phyloP scores from a whole-genome alignment of 2,113 vertebrate species.

The Eptesicus fuscus region DNA sequence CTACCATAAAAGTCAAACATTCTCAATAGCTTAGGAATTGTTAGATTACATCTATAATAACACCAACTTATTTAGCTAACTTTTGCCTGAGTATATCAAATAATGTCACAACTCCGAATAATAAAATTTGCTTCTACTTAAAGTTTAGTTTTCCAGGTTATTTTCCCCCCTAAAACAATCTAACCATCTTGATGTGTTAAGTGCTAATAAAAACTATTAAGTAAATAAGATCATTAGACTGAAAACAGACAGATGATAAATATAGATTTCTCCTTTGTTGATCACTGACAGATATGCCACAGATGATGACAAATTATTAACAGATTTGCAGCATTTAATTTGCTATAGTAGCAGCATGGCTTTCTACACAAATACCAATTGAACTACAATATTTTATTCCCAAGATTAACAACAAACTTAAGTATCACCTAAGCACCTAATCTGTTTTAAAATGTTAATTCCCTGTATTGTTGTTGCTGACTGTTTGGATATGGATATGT shows the following conservation, averaged over 20 bases:
- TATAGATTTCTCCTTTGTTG: conserved; percentile 32
- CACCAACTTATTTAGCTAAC: conserved; percentile 7
- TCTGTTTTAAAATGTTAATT: conserved; percentile 29
- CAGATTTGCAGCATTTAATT: conserved; percentile 11
- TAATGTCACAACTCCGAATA: neutral
- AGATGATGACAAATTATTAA: conserved; percentile 36
- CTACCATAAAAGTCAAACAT: conserved; percentile 1
- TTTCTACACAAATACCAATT: neutral
- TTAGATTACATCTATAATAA: neutral
- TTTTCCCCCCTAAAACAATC: neutral
- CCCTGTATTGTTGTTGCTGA: neutral
- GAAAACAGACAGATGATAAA: neutral
- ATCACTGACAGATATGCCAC: neutral
- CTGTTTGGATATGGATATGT: neutral
- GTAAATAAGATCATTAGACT: neutral
- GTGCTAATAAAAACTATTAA: conserved; percentile 1
- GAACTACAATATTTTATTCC: conserved; percentile 9
- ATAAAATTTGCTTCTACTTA: conserved; percentile 28
- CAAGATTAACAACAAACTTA: neutral
- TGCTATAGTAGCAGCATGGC: neutral
- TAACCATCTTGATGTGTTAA: neutral
- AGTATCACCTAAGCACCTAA: neutral
- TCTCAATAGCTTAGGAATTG: conserved; percentile 19
- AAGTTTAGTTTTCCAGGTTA: neutral
- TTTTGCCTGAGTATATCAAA: neutral